Evolutionary conservation across 2,888 invertebrate genomes (phyloP).

Genomic region (Venustoraphidia nigricollis): DNA sequence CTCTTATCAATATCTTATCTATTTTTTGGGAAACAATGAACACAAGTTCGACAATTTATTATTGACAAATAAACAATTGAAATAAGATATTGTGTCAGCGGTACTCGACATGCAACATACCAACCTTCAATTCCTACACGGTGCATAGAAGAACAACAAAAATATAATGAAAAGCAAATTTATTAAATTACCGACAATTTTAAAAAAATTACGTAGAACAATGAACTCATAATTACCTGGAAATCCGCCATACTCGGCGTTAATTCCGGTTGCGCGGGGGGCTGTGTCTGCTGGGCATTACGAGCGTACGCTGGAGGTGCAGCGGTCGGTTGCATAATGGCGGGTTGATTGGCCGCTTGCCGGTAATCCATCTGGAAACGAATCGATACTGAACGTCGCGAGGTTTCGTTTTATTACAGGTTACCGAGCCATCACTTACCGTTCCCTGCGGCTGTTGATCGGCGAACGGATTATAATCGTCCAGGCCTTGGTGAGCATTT

Average conservation of each 20-base stretch:
- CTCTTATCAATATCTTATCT: too few species aligned
- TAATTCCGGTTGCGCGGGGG: conserved; percentile 26
- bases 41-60: too few species aligned
- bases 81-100: too few species aligned
- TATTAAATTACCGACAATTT: neutral
- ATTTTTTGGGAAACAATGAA: too few species aligned
- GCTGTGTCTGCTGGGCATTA: conserved; percentile 41
- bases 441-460: conserved; percentile 41
- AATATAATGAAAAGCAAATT: too few species aligned
- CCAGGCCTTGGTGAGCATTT: conserved; percentile 59
- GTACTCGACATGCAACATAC: too few species aligned
- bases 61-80: too few species aligned
- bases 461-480: conserved; percentile 93
- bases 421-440: conserved; percentile 8
- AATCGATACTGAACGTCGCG: neutral
- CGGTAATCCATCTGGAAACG: conserved; percentile 16
- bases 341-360: conserved; percentile 44
- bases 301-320: conserved; percentile 50
- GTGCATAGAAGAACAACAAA: too few species aligned
- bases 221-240: conserved; percentile 36
- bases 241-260: conserved; percentile 57
- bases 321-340: conserved; percentile 69
- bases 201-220: conserved; percentile 1
- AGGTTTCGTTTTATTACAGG: neutral
- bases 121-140: too few species aligned